Evolutionary conservation across 35 echinoderm and acorn worm genomes (phyloP), one percentile per base, ranked within the genome.

Genomic region (Acanthaster planci): DNA sequence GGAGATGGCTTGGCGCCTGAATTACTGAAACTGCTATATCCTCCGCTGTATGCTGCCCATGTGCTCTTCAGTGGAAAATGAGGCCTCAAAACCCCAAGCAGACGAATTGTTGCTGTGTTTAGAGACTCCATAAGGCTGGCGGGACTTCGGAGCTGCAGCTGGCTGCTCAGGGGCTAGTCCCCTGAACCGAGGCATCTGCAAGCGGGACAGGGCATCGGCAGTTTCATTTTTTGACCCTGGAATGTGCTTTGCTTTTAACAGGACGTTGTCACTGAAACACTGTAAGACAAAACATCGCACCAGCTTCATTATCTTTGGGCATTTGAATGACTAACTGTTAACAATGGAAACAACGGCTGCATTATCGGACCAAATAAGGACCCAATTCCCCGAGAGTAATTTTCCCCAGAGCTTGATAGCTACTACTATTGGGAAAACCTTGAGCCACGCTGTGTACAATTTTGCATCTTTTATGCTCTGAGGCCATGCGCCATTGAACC

Each of bases 161-260:
- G 19, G 37, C 34, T 21, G 76, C 76, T 6, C 8, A 5, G 12
- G 76, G 9, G 32, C 76, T 34, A 8, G 35, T 34, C 5, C 34
- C 76, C 76, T 18, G 42, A 77, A 77, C 42, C 34, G n/a, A 12
- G 37, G 35, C 30, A 77, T 37, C 76, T 77, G 76, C 12, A 77
- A 77, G 5, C 76, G 76, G n/a, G 76, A 77, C 10, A 77, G 76
- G 9, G n/a, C n/a, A n/a, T n/a, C n/a, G n/a, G n/a, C n/a, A n/a
- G n/a, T n/a, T n/a, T n/a, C n/a, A n/a, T n/a, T n/a, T n/a, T n/a
- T n/a, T n/a, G n/a, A n/a, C n/a, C n/a, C n/a, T n/a, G n/a, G n/a
- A n/a, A n/a, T n/a, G n/a, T n/a, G n/a, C n/a, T n/a, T n/a, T n/a
- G n/a, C n/a, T n/a, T n/a, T n/a, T n/a, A n/a, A n/a, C n/a, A n/a